Conservation (phyloP, 2,888 invertebrate species). For the Meteorus colon region DNA sequence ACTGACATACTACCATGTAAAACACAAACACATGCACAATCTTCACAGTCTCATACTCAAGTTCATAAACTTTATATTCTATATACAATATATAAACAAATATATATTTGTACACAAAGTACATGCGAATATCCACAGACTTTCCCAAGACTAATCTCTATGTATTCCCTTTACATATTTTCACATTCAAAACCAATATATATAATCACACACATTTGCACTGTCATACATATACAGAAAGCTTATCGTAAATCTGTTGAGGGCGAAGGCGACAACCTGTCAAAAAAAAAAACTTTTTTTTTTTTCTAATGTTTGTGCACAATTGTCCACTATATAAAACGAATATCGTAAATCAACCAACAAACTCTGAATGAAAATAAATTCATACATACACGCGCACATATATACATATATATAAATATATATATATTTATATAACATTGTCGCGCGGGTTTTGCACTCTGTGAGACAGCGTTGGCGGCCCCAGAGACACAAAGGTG, state of each 20-base stretch:
- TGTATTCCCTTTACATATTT: neutral
- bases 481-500: constrained; percentile 42
- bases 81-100: neutral
- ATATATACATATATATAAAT: no score
- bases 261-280: constrained; percentile 28
- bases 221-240: neutral
- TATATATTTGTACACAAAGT: neutral
- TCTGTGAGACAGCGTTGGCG: constrained; percentile 42
- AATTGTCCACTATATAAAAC: constrained; percentile 23
- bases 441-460: constrained; percentile 44
- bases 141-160: constrained; percentile 16
- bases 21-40: neutral
- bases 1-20: constrained; percentile 3
- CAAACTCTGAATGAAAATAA: constrained; percentile 29
- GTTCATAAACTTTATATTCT: no score
- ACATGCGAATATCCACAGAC: constrained; percentile 3
- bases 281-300: constrained; percentile 20
- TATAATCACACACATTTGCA: no score
- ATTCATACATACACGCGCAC: neutral
- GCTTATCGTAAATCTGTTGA: constrained; percentile 33
- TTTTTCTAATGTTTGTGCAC: constrained; percentile 17
- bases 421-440: constrained; percentile 39
- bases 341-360: constrained; percentile 40
- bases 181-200: neutral
- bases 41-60: neutral